Conservation (phyloP, 2,113 vertebrate genomes). For the Forbesichthys agassizii region DNA sequence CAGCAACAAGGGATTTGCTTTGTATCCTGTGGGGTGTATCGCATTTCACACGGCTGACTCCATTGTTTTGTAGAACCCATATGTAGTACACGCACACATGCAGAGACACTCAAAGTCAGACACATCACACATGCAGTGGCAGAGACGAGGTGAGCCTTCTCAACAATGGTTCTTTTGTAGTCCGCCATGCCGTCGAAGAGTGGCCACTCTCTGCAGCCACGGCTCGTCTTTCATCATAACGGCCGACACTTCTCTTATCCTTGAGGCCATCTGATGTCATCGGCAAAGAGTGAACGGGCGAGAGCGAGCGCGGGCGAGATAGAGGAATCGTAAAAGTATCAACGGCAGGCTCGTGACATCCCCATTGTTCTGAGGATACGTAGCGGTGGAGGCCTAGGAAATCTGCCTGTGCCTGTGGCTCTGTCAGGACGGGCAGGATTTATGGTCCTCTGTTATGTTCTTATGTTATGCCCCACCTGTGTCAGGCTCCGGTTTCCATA, state of each 20-base stretch:
- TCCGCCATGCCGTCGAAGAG: conserved; percentile 31
- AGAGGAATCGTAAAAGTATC: conserved; percentile 39
- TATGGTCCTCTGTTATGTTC: conserved; percentile 42
- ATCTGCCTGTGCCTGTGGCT: conserved; percentile 37
- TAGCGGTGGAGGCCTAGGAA: conserved; percentile 43
- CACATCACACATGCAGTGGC: conserved; percentile 15
- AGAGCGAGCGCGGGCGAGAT: conserved; percentile 16
- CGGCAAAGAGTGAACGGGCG: not conserved
- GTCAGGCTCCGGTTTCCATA: conserved; percentile 57
- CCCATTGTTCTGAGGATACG: conserved; percentile 57
- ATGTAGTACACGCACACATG: conserved; percentile 10
- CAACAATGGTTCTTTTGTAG: conserved; percentile 61
- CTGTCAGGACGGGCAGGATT: conserved; percentile 50
- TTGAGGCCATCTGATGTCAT: conserved; percentile 38
- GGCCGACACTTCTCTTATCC: conserved; percentile 35
- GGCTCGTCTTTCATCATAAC: conserved; percentile 56
- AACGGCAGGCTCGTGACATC: conserved; percentile 27
- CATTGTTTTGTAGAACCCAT: not conserved
- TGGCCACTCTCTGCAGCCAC: conserved; percentile 44
- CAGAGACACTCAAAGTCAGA: not conserved
- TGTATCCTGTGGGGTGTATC: not conserved
- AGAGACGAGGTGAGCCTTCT: conserved; percentile 23
- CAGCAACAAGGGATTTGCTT: too few species aligned
- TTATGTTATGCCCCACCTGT: conserved; percentile 48
- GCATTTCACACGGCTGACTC: not conserved